Conservation (phyloP, 2,797 vertebrate species). For the Melanotaenia pygmaea region DNA sequence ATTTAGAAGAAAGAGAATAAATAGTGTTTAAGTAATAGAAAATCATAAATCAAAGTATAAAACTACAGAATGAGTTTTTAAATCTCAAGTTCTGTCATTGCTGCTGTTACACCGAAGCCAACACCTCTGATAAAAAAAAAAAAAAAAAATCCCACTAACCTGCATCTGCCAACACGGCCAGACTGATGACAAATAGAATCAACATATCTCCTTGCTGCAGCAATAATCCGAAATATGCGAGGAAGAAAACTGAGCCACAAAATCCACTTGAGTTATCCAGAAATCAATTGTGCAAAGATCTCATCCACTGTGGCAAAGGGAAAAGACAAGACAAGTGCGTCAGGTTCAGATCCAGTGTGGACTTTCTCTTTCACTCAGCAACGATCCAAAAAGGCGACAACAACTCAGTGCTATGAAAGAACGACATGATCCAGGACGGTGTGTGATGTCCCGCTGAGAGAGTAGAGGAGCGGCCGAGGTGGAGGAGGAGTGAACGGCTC, state of each 20-base stretch:
- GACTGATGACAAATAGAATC: slow-evolving; percentile 50
- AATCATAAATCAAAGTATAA: neutral
- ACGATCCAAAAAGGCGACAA: slow-evolving; percentile 58
- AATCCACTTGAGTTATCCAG: slow-evolving; percentile 29
- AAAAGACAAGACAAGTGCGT: slow-evolving; percentile 44
- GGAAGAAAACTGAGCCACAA: slow-evolving; percentile 5
- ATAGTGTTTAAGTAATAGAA: neutral
- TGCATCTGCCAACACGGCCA: slow-evolving; percentile 69
- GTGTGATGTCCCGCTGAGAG: slow-evolving; percentile 52
- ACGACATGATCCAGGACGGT: slow-evolving; percentile 64
- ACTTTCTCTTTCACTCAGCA: slow-evolving; percentile 75
- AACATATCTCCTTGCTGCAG: slow-evolving; percentile 60
- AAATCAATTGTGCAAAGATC: slow-evolving; percentile 34
- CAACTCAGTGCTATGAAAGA: slow-evolving; percentile 36
- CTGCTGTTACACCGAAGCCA: slow-evolving; percentile 25
- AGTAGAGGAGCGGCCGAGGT: slow-evolving; percentile 9
- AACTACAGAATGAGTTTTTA: neutral
- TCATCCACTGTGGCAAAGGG: slow-evolving; percentile 38
- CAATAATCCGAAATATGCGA: slow-evolving; percentile 40
- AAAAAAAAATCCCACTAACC: slow-evolving; percentile 65
- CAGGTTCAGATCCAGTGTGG: slow-evolving; percentile 63
- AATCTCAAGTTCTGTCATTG: slow-evolving; percentile 15
- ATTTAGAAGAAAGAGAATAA: neutral
- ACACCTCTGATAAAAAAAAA: slow-evolving; percentile 1
- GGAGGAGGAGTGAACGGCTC: slow-evolving; percentile 23